Base-by-base conservation (phyloP, 30 jellyfish, hydroid and myxozoan genomes). In the Clytia hemisphaerica region DNA sequence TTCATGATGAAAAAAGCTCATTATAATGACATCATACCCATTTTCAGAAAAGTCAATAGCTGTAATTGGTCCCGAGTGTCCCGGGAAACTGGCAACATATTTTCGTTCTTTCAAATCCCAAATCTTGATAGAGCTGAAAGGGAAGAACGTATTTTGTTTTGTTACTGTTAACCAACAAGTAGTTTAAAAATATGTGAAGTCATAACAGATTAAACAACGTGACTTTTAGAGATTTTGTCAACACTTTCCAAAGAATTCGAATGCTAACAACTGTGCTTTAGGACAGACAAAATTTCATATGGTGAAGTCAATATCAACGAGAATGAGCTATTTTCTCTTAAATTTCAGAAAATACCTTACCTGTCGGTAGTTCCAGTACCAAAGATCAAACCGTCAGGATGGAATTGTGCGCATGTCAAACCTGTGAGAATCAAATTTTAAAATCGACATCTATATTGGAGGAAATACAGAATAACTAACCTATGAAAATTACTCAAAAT, bases 361-460 rank as follows among this genome's bases (percentile, higher is more conserved):
- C 98, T 84, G 77, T 92, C 99, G 25, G 96, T 68, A 12, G 99
- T 83, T 18, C 99, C 99, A 28, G 95, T 84, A 15, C 99, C 99
- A 65, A 92, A 92, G 40, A 92, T 92, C 50, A 92, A 77, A 73
- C 99, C 99, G 51, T 92, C 99, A 0, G 99, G 99, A 55, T 92
- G 99, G 37, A 92, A 78, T 66, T 92, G 99, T 12, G 96, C 95
- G 54, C 99, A 92, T 15, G 99, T 92, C 28, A 89, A 63, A 25
- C 95, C 97, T 85, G 18, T 45, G 29, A 47, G 10, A 16, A 7
- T 45, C 37, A 36, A 21, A 14, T 53, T 12, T 53, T 53, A 21
- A 53, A 10, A 42, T 10, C 53, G n/a, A n/a, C n/a, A n/a, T n/a
- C n/a, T n/a, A n/a, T n/a, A n/a, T n/a, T n/a, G n/a, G n/a, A n/a